phyloP scores from a whole-genome alignment of 2,888 invertebrate species.

The Ormyrus labotus region DNA sequence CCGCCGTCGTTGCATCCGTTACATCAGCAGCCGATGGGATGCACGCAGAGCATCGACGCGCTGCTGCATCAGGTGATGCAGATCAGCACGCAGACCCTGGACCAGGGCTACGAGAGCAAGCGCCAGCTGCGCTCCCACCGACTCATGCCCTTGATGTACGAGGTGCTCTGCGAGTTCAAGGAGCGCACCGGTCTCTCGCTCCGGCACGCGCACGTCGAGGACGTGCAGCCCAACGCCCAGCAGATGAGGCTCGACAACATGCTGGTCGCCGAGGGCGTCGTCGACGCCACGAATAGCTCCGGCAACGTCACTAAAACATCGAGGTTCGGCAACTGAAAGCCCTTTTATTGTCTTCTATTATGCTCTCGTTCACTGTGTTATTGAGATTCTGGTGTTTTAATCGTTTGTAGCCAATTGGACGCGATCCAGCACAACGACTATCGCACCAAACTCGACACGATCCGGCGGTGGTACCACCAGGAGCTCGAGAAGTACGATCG shows the following conservation, averaged over 20 bases:
- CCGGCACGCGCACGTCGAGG: slow-evolving; percentile 97
- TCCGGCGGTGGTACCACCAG: slow-evolving; percentile 98
- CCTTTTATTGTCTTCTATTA: too few species aligned
- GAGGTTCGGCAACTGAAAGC: slow-evolving; percentile 75
- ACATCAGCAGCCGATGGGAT: too few species aligned
- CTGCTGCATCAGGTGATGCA: slow-evolving; percentile 35
- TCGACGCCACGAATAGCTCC: slow-evolving; percentile 94
- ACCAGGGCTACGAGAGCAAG: slow-evolving; percentile 31
- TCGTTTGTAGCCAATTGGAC: slow-evolving; percentile 80
- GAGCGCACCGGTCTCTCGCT: slow-evolving; percentile 81
- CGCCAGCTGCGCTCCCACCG: neutral
- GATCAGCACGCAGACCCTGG: slow-evolving; percentile 29
- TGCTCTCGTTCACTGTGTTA: too few species aligned
- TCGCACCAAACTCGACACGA: slow-evolving; percentile 97
- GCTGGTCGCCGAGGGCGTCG: slow-evolving; percentile 98
- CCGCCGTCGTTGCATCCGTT: neutral
- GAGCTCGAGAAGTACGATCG: slow-evolving; percentile 99
- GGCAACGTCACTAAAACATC: slow-evolving; percentile 93
- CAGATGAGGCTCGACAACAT: slow-evolving; percentile 99
- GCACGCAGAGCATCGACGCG: slow-evolving; percentile 4
- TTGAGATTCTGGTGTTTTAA: neutral
- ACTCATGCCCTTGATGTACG: slow-evolving; percentile 34
- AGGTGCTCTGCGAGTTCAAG: slow-evolving; percentile 46
- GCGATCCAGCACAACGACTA: slow-evolving; percentile 99
- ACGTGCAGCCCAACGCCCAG: slow-evolving; percentile 98